Evolutionary conservation across 1,140 invertebrate genomes (phyloP).

Genomic region (Araneus ventricosus): DNA sequence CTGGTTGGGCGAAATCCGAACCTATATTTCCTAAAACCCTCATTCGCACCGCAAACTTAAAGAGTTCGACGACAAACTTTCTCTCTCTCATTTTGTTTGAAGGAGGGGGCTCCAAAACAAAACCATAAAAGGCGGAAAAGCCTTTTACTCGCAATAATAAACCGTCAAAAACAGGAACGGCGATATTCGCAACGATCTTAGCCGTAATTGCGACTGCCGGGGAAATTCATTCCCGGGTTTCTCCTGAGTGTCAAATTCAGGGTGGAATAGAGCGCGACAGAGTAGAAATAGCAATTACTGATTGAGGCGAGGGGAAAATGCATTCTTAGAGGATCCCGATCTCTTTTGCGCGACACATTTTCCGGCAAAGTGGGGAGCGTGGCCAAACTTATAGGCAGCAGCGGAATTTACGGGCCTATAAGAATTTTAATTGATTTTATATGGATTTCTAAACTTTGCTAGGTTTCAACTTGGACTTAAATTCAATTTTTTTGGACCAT

Average conservation of each 20-base stretch:
- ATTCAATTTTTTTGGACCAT: too few species aligned
- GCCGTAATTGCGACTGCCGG: conserved; percentile 32
- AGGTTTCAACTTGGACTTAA: neutral
- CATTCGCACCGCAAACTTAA: conserved; percentile 4
- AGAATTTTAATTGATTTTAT: conserved; percentile 38
- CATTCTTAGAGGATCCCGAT: conserved; percentile 33
- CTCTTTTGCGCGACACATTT: conserved; percentile 22
- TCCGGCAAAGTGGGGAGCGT: neutral
- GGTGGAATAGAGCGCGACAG: conserved; percentile 52
- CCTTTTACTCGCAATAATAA: conserved; percentile 57
- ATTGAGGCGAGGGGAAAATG: conserved; percentile 42
- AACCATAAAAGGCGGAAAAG: conserved; percentile 57
- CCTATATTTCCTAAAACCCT: conserved; percentile 31
- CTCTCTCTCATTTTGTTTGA: conserved; percentile 27
- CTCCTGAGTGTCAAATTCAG: conserved; percentile 65
- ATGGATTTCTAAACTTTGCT: neutral
- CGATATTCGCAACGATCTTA: conserved; percentile 29
- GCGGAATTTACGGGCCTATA: neutral
- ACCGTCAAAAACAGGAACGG: conserved; percentile 68
- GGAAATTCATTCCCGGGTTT: conserved; percentile 17
- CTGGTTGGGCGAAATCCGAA: conserved; percentile 27
- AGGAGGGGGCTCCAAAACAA: conserved; percentile 4
- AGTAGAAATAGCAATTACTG: conserved; percentile 70
- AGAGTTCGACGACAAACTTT: conserved; percentile 31
- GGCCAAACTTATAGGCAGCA: neutral